Base-by-base conservation (phyloP, 2,888 invertebrate genomes). In the Toxonevra muliebris region DNA sequence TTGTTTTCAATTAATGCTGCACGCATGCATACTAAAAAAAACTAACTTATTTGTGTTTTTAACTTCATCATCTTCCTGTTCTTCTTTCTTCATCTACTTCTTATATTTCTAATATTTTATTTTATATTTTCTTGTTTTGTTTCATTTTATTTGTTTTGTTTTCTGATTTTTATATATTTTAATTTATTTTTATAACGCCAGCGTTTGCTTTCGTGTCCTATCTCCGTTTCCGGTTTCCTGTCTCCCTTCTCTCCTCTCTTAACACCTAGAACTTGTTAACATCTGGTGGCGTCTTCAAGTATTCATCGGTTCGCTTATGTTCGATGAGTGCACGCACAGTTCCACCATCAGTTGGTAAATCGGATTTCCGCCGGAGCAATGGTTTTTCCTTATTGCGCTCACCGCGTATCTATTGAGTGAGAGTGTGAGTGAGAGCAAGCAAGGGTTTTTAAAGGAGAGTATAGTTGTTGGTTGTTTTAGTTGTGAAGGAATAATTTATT, bases 231-330 rank as follows among this genome's bases (percentile, higher is more conserved):
- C 48, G 9, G 30, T n/a, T 40, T 17, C 13, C 13, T 48, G 40
- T 55, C 13, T 58, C 40, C 17, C 20, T 59, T 30, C n/a, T n/a
- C 53, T 55, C 40, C 7, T 65, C 74, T 91, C 30, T 30, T 30
- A 30, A 30, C 30, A 30, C 30, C 30, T 93, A 94, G 92, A 92
- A 94, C 87, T 92, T 92, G 88, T 93, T 93, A 76, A 92, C 92
- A 87, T 95, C 94, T 71, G 93, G 93, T 79, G 94, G 92, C 70
- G 95, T 92, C 76, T 91, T 87, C 78, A 97, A 91, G 88, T 89
- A 96, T 81, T 96, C 94, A 86, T 97, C 97, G 76, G 95, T 93
- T 81, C 97, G 90, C 86, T 93, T 94, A 88, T 97, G 96, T 85
- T 94, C 95, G 84, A 92, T 93, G 77, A 97, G 89, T 74, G 96